Conservation (phyloP, 1,140 invertebrate species). For the Diachasmimorpha longicaudata region DNA sequence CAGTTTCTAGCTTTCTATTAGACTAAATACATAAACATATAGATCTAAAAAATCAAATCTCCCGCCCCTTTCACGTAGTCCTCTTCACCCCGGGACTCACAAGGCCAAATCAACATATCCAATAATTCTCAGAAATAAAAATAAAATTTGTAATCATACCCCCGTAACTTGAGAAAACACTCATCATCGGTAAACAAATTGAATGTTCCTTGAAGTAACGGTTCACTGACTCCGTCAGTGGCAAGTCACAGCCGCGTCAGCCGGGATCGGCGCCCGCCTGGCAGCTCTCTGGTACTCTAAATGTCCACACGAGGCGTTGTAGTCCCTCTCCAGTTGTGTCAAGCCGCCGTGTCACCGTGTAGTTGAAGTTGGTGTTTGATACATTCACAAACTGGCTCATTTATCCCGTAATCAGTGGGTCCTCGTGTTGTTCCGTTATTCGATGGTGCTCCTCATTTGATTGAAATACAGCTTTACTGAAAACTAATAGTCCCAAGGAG, state of each 20-base stretch:
- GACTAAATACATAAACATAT: too few species aligned
- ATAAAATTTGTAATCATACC: too few species aligned
- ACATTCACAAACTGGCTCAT: slow-evolving; percentile 8
- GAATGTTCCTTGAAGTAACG: not conserved
- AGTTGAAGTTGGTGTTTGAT: slow-evolving; percentile 20
- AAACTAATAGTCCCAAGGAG: too few species aligned
- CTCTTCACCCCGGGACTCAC: not conserved
- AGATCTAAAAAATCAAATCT: not conserved
- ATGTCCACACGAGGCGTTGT: slow-evolving; percentile 24
- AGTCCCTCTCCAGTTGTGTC: slow-evolving; percentile 29
- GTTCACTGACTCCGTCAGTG: slow-evolving; percentile 31
- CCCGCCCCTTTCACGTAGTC: not conserved
- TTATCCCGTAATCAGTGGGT: slow-evolving; percentile 24
- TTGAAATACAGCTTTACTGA: too few species aligned
- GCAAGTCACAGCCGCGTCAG: slow-evolving; percentile 50
- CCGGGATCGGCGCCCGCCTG: slow-evolving; percentile 42
- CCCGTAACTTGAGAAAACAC: not conserved
- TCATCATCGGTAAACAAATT: not conserved
- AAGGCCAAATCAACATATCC: not conserved
- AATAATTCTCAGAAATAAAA: not conserved
- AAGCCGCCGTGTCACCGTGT: slow-evolving; percentile 25
- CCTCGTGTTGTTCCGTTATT: not conserved
- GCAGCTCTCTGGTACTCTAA: slow-evolving; percentile 32
- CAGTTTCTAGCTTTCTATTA: too few species aligned
- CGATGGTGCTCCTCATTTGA: not conserved